Base-by-base conservation (phyloP, 2,797 vertebrate genomes). In the Chelon auratus region DNA sequence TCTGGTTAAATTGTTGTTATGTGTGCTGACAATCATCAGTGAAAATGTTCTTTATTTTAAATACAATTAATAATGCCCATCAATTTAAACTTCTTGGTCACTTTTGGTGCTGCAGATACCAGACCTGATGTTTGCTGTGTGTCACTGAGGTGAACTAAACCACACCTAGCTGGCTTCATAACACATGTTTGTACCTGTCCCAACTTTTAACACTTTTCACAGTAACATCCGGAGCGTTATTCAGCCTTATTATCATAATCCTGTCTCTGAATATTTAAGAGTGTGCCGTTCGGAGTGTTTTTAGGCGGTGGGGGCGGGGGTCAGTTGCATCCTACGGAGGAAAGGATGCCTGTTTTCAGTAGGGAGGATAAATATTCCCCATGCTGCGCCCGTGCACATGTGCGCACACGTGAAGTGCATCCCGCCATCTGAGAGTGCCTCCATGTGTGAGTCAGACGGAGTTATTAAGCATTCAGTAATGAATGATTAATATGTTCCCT, bases 71-170 rank as follows among this genome's bases (percentile, higher is more conserved):
- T 22, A 22, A 10, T 17, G 2, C 12, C 22, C 17, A 15, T 33
- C 26, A 4, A 52, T 40, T 68, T 53, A 39, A 9, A 64, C 55
- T 47, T 61, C 8, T 59, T n/a, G 42, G 26, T 33, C 13, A 65
- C 9, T 36, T n/a, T 53, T 18, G 20, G 14, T 62, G 9, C 64
- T 65, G 6, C 36, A 26, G 22, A 56, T 42, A 14, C 18, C 58
- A 36, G 66, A 67, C 81, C 81, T 72, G 50, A 82, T 83, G 74
- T 83, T 87, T 81, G 77, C 86, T 87, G 82, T 75, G 65, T 83
- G 85, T 61, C 14, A 63, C 82, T 37, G 82, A 83, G 86, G 86
- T 86, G 83, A 89, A 91, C 89, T 82, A 74, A 87, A 75, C 54
- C 24, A 42, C 75, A 80, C 45, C 67, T 64, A 77, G 55, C 58